Evolutionary conservation across 1,140 invertebrate species (phyloP), one percentile per base, ranked within the genome.

Genomic region (Antheraea pernyi): DNA sequence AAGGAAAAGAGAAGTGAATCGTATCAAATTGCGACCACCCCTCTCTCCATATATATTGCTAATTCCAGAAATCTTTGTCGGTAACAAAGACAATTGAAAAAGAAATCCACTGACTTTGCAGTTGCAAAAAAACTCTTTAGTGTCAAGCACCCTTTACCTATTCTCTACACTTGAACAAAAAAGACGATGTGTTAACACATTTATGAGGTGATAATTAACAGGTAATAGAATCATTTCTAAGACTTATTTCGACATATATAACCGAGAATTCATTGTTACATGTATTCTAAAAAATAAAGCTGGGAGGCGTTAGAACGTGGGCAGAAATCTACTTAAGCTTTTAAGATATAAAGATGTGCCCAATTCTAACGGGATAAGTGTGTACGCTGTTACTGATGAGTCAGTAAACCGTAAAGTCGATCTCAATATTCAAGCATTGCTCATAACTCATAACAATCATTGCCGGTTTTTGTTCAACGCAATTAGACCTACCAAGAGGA

Each of bases 381-480:
- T 53, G 46, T 53, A 53, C 46, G 46, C 16, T 53, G 46, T 53
- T 13, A 53, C 46, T 53, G 46, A 53, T 53, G 46, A 53, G 46
- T 53, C 46, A 53, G 46, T n/a, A 53, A 53, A n/a, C 16, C 46
- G 46, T 22, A 82, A 82, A 82, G 71, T 68, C 74, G 73, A 77
- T 80, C 76, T 84, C 19, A 63, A 63, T 83, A 84, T 77, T 86
- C 76, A 85, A 82, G 46, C 70, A 74, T 16, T 53, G 46, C 46
- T 53, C 46, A 84, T 63, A 80, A 81, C 71, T 86, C 80, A 87
- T 81, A 79, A 77, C 76, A 79, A 83, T 80, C 79, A 84, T 86
- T 85, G 84, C 86, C 77, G 82, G 72, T 87, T 88, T 87, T 84
- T 86, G 79, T 78, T 76, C 70, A 74, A 72, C 72, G 67, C 84